phyloP scores from a whole-genome alignment of 2,797 vertebrate species.

The Coregonus suidteri region DNA sequence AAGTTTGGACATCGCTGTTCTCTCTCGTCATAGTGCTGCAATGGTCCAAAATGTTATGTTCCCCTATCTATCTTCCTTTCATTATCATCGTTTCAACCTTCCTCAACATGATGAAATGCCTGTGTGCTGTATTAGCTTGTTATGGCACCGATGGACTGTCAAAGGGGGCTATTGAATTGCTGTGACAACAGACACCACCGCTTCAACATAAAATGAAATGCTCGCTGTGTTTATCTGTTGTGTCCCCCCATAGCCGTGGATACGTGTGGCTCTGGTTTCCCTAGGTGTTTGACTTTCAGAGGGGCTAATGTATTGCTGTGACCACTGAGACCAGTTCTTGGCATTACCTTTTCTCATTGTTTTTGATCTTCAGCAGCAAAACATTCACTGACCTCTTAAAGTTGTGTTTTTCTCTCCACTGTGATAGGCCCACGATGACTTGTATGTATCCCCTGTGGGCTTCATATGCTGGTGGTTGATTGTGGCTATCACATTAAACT shows the following conservation, averaged over 20 bases:
- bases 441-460: background rate
- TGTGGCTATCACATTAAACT: background rate
- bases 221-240: too few species aligned
- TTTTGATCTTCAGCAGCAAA: background rate
- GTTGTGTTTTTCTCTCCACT: background rate
- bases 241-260: too few species aligned
- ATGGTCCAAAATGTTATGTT: slow-evolving; percentile 20
- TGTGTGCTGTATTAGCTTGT: background rate
- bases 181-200: slow-evolving; percentile 5
- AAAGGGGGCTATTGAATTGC: slow-evolving; percentile 1
- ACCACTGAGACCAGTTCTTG: background rate
- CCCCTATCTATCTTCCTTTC: background rate
- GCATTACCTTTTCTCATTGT: background rate
- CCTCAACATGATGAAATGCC: background rate
- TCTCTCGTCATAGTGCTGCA: slow-evolving; percentile 14
- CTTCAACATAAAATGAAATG: too few species aligned
- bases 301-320: slow-evolving; percentile 3
- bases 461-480: background rate
- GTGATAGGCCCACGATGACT: too few species aligned
- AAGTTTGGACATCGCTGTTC: slow-evolving; percentile 22
- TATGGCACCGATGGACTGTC: background rate
- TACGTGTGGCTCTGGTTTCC: too few species aligned
- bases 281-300: background rate
- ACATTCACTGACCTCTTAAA: background rate
- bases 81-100: background rate